Evolutionary conservation across 2,797 vertebrate genomes (phyloP), one percentile per base, ranked within the genome.

Genomic region (Arctocebus calabarensis): DNA sequence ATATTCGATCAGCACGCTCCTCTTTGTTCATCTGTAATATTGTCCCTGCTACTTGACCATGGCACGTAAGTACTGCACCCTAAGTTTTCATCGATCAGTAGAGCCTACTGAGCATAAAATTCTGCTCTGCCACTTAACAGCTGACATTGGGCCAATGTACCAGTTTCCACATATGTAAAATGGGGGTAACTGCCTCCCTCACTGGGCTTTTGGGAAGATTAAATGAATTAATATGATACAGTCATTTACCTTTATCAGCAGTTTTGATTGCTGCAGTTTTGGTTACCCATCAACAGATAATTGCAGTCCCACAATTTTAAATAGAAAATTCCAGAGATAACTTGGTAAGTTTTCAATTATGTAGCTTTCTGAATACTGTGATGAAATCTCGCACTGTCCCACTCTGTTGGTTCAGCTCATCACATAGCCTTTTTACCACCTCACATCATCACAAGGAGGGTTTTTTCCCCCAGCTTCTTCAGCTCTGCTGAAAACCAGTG

Each of bases 1-100:
- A 20, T 1, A 0, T 78, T 52, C 5, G 0, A 10, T 77, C 32
- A 1, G 25, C 14, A 16, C 2, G 27, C 17, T 52, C 40, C 61
- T 25, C 57, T 34, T 59, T 8, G 22, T 32, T 7, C 40, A 7
- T 19, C 66, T 19, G 3, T 9, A 13, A 6, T 5, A 27, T 4
- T 9, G 22, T 16, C 43, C 27, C 20, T 48, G 22, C 14, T 48
- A 62, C 48, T 14, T 37, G 34, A 82, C 27, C 16, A 17, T 12
- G 43, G 34, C 25, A 29, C 57, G 48, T 88, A 12, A 34, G 40
- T 48, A 34, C 13, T 64, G 14, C 1, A 20, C 52, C 29, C 14
- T 77, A 20, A 37, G 25, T 48, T 88, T 73, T 43, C 32, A 48
- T 77, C 71, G 16, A 10, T 5, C 8, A 64, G 23, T 52, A 37